Conservation (phyloP, 2,113 vertebrate genomes). For the Oxygymnocypris stewartii region DNA sequence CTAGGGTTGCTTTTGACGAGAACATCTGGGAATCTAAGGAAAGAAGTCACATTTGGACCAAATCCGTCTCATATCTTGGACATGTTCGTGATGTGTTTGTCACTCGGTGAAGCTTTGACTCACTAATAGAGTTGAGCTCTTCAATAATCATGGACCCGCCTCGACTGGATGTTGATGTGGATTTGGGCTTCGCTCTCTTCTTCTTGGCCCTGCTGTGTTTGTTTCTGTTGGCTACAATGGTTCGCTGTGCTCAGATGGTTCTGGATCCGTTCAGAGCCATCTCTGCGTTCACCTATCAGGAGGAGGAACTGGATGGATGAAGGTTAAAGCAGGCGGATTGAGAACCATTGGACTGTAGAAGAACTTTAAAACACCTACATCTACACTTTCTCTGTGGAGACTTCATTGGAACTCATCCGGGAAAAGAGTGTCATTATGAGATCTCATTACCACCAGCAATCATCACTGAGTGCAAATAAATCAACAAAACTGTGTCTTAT, state of each 20-base stretch:
- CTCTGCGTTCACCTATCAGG: constrained; percentile 70
- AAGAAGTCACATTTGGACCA: neutral
- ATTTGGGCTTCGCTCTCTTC: constrained; percentile 78
- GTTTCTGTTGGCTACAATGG: constrained; percentile 74
- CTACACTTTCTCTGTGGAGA: neutral
- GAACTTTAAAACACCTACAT: neutral
- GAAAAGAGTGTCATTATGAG: neutral
- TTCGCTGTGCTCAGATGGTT: constrained; percentile 78
- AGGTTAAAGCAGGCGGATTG: neutral
- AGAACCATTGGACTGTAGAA: neutral
- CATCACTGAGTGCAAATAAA: neutral
- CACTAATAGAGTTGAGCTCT: neutral
- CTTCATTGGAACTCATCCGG: constrained; percentile 1
- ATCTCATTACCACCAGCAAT: neutral
- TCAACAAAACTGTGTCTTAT: neutral
- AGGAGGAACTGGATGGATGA: constrained; percentile 67
- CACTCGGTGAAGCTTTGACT: neutral
- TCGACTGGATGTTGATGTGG: constrained; percentile 71
- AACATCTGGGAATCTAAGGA: neutral
- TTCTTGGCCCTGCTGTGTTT: constrained; percentile 78
- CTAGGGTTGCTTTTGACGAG: neutral
- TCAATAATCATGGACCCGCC: constrained; percentile 63
- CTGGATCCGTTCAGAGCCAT: constrained; percentile 77
- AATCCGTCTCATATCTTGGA: neutral
- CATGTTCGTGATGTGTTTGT: neutral